Percentiles rank a stretch among this genome's conserved stretches.
Conservation (phyloP, 2,113 vertebrate species). For the Phoenicopterus ruber region DNA sequence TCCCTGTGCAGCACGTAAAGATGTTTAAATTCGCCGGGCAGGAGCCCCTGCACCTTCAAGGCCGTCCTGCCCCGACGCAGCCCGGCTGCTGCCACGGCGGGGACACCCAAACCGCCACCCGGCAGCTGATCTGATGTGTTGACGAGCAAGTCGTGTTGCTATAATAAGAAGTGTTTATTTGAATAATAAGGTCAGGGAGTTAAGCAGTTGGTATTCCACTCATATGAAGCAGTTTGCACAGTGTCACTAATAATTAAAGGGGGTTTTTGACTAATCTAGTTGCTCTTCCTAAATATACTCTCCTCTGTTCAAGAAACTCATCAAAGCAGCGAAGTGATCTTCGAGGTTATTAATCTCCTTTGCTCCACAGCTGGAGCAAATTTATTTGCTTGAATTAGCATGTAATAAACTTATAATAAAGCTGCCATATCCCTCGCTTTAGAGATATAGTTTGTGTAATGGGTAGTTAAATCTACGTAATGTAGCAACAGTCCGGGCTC, state of each 20-base stretch:
- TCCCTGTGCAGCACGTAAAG: rapidly evolving
- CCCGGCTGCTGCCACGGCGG: neutral
- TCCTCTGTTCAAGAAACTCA: constrained; percentile 81
- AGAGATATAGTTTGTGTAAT: constrained; percentile 49
- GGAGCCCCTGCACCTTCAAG: neutral
- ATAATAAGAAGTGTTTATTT: constrained; percentile 77
- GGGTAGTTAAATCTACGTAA: constrained; percentile 57
- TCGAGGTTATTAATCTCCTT: constrained; percentile 86
- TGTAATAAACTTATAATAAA: constrained; percentile 83
- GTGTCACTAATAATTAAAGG: constrained; percentile 91
- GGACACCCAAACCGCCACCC: constrained; percentile 45
- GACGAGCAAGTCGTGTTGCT: constrained; percentile 51
- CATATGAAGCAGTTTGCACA: constrained; percentile 79
- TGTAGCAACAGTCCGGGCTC: neutral
- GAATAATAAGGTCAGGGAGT: constrained; percentile 83
- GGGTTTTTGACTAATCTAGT: constrained; percentile 81
- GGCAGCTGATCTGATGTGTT: constrained; percentile 52
- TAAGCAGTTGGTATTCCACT: constrained; percentile 83
- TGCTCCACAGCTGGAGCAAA: constrained; percentile 80
- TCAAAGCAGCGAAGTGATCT: constrained; percentile 79
- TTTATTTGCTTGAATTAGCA: constrained; percentile 87
- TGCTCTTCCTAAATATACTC: constrained; percentile 83
- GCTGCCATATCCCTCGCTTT: constrained; percentile 67
- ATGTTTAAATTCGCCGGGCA: too few relatives aligned
- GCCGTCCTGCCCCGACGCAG: neutral